phyloP scores from a whole-genome alignment of 1,140 invertebrate species.

The Euwallacea similis region DNA sequence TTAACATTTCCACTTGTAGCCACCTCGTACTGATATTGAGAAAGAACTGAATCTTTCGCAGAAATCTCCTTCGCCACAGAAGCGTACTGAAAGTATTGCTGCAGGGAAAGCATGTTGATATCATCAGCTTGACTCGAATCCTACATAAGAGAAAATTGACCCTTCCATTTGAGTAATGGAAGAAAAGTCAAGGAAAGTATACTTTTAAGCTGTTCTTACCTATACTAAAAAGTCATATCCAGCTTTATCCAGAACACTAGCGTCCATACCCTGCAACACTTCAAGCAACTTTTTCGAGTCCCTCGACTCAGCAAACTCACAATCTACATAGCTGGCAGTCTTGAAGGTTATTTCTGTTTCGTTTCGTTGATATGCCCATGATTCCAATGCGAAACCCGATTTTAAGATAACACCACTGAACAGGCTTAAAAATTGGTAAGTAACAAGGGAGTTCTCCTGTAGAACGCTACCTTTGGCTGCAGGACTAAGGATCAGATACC shows the following conservation, averaged over 20 bases:
- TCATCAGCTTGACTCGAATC: slow-evolving; percentile 8
- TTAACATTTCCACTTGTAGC: slow-evolving; percentile 35
- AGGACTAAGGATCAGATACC: slow-evolving; percentile 57
- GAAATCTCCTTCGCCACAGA: slow-evolving; percentile 21
- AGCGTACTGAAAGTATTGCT: slow-evolving; percentile 35
- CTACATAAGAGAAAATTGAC: no score
- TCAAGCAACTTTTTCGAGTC: slow-evolving; percentile 19
- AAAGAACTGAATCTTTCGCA: slow-evolving; percentile 36
- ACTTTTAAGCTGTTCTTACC: neutral
- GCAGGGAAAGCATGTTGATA: neutral
- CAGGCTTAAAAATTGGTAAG: slow-evolving; percentile 39
- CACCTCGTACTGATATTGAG: slow-evolving; percentile 33
- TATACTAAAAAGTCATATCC: slow-evolving; percentile 17
- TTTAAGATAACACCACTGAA: slow-evolving; percentile 34
- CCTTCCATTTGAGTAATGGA: no score
- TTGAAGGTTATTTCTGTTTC: slow-evolving; percentile 26
- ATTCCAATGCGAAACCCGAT: slow-evolving; percentile 31
- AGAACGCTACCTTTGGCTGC: no score
- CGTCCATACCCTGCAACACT: slow-evolving; percentile 17
- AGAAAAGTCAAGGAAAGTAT: slow-evolving; percentile 1
- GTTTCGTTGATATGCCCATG: slow-evolving; percentile 39
- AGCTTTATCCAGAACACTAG: slow-evolving; percentile 18
- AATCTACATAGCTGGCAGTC: slow-evolving; percentile 27
- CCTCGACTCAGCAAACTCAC: neutral
- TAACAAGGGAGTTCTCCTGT: no score